Evolutionary conservation across 1,140 invertebrate genomes (phyloP), one percentile per base, ranked within the genome.

Genomic region (Spodoptera litura): DNA sequence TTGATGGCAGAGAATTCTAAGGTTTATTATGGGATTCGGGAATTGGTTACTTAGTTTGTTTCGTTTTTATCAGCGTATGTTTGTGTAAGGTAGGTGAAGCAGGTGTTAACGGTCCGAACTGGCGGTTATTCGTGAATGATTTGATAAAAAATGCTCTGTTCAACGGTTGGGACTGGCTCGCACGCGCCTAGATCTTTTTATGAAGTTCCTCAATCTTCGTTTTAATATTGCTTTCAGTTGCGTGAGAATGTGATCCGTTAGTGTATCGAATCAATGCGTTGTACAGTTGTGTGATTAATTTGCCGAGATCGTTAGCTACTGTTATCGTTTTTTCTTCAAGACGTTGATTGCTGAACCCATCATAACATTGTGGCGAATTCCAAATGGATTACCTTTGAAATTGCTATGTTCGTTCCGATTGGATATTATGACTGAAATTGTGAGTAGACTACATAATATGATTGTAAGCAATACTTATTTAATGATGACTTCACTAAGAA

Each of bases 101-200:
- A 91, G 92, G 91, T 92, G 92, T 53, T 91, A 93, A 93, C 92
- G 92, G 92, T 89, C 82, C 72, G 79, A 55, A 53, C 53, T 85
- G 92, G 83, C 92, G 89, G 92, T 93, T 93, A 90, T 87, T 89
- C 87, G 83, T 90, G 87, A 91, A 89, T 89, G 88, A 81, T 82
- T 27, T 58, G 83, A 82, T 86, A 91, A 93, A 92, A 93, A 92
- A 90, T 81, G 81, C 82, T 85, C 86, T 77, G 80, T 83, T 85
- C 85, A 85, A 89, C 88, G 84, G 86, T 83, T 89, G 81, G 80
- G 83, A 85, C 80, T 74, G 74, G 71, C 80, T 83, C 79, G 81
- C 83, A 82, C 80, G 83, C 84, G 83, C 68, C 20, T 55, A 74
- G 27, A 55, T 6, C 25, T 64, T 55, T 58, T 75, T 77, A 77